Percentiles rank a stretch among this genome's conserved stretches.
phyloP scores from a whole-genome alignment of 2,888 invertebrate genomes.

The Phalera bucephala region DNA sequence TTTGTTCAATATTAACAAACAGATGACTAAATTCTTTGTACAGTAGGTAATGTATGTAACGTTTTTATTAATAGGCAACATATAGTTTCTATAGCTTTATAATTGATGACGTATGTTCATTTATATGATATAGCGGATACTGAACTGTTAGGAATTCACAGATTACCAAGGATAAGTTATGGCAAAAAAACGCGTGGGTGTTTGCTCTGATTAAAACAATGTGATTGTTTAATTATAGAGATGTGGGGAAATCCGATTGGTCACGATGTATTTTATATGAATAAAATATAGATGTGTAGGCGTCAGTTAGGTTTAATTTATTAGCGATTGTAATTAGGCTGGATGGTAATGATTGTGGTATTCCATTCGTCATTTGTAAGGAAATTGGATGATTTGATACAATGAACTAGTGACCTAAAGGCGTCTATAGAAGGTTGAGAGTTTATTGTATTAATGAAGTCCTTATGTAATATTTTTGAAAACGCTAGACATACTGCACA shows the following conservation, averaged over 20 bases:
- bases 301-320: background rate
- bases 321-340: background rate
- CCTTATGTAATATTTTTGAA: no score
- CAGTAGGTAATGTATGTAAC: no score
- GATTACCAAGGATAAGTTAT: constrained; percentile 12
- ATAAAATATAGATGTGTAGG: constrained; percentile 4
- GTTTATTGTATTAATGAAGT: no score
- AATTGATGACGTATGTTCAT: constrained; percentile 17
- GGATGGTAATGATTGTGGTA: no score
- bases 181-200: constrained; percentile 11
- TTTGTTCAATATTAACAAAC: no score
- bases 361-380: no score
- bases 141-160: constrained; percentile 14
- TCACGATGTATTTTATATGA: background rate
- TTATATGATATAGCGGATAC: constrained; percentile 45
- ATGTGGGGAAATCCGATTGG: constrained; percentile 1
- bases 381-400: no score
- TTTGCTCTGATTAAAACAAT: constrained; percentile 1
- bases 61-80: no score
- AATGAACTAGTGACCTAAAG: no score
- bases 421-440: no score
- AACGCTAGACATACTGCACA: no score
- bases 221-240: constrained; percentile 1
- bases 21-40: no score
- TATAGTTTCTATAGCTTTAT: constrained; percentile 6